Evolutionary conservation across 2,113 vertebrate genomes (phyloP), one percentile per base, ranked within the genome.

Genomic region (Thomomys bottae): DNA sequence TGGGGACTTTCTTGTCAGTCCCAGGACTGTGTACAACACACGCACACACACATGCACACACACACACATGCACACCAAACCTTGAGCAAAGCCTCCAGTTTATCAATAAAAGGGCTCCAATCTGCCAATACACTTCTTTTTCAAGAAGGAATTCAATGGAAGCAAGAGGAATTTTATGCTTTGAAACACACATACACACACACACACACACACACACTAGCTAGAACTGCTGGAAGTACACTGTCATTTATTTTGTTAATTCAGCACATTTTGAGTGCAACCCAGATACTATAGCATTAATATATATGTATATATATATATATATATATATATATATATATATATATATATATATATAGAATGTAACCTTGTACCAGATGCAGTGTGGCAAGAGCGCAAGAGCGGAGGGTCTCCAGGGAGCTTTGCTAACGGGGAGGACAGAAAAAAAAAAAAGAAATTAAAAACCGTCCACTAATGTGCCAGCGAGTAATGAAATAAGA

Each of bases 391-490:
- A 93, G 96, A 96, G 82, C 23, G 0, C 93, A 93, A 93, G 96
- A 96, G 82, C 23, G 0, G 93, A 93, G 95, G 96, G 98, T 98
- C 98, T 98, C 98, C 92, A 95, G 63, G 98, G 98, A 98, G 97
- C 94, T 95, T 95, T 97, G 94, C 96, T 95, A 92, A 92, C 96
- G 92, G 87, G 94, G 38, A 3, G 61, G 15, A 54, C 49, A 54
- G 49, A 17, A 17, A 54, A 54, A 54, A 54, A 85, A 82, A 84
- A 96, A 97, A 97, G 97, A 99, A 99, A 99, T 99, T 99, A 98
- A 98, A 99, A 98, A 98, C 98, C 97, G 92, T 98, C 98, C 98
- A 98, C 98, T 99, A 99, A 99, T 99, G 98, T 99, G 98, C 98
- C 96, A 96, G 96, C 96, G 85, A 97, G 98, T 99, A 99, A 99